Evolutionary conservation across 35 echinoderm and acorn worm species (phyloP), one percentile per base, ranked within the genome.

Genomic region (Anneissia japonica): DNA sequence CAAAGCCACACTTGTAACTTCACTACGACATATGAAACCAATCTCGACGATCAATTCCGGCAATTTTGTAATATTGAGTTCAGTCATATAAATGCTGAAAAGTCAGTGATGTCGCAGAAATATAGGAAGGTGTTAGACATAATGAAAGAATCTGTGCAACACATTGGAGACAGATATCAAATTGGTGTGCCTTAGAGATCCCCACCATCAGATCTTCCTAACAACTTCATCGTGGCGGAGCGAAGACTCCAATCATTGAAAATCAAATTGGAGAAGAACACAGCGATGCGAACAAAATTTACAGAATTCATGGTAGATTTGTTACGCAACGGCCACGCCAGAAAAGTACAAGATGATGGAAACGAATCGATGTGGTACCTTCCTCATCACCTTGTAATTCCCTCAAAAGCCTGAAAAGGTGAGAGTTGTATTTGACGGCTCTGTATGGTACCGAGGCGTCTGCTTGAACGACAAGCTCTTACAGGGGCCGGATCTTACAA

Each of bases 401-500:
- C 85, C 85, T 43, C 80, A 84, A 34, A 84, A 92, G 32, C 85
- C 30, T 33, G 72, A 73, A 17, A 87, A 92, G 80, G 28, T 83
- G 14, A 12, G 90, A 35, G 80, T 84, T 10, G 85, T 88, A 3
- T 88, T 88, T 41, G 81, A 83, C 35, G 82, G 85, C 38, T 80
- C 82, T 17, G 86, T 82, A 0, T 90, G 28, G 32, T 76, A 51
- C 64, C 81, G 80, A 75, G 83, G 91, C n/a, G 82, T 64, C 9
- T 89, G 88, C 3, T 74, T 94, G 41, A 94, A 90, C 74, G 78
- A 82, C 21, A 56, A 76, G 77, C 79, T 91, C 4, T 51, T 36
- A 9, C 88, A 90, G 33, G 93, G 88, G 0, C 93, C 85, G 4
- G 88, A 94, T 45, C 46, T 87, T 31, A 79, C 35, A 9, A 91